Base-by-base conservation (phyloP, 2,113 vertebrate species). In the Hystrix cristata region DNA sequence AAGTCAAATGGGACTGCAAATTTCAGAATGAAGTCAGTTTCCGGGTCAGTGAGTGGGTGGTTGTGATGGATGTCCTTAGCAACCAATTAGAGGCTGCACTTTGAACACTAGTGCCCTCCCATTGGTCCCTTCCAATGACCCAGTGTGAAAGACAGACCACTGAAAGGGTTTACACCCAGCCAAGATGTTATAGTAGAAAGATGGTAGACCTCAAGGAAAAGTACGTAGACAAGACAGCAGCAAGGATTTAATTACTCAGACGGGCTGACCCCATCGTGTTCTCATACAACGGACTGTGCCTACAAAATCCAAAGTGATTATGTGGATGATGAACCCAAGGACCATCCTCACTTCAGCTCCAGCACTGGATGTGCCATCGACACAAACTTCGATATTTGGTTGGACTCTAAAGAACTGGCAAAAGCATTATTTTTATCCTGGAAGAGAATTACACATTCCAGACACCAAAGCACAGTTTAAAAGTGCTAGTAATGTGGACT, bases 291-390 rank as follows among this genome's bases (percentile, higher is more conserved):
- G 2, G 4, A 29, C 25, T 57, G 0, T 5, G 19, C 16, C 9
- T 83, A 19, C 11, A 89, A 21, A 38, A 43, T 46, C 64, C 53
- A 76, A 25, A 14, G 16, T 4, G 0, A 0, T 27, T 15, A 5
- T 19, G 18, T 34, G 7, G 4, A 43, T 10, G 23, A 34, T 27
- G 55, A 53, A 72, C 0, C 0, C 59, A 85, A 21, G 25, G 19
- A 21, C 3, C 18, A 7, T 31, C 19, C 6, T 23, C 13, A 1
- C 13, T 43, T 48, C 4, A 46, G 5, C 0, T 19, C 15, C 29
- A 69, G 0, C 34, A 18, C 0, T 19, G 11, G 19, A 9, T 27
- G 4, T 27, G 0, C 1, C 10, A 31, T 23, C 10, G 72, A 19
- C n/a, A 21, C 25, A 64, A 91, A 12, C 8, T 43, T 53, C 31